Conservation (phyloP, 2,888 invertebrate genomes). For the Hirtodrosophila duncani region DNA sequence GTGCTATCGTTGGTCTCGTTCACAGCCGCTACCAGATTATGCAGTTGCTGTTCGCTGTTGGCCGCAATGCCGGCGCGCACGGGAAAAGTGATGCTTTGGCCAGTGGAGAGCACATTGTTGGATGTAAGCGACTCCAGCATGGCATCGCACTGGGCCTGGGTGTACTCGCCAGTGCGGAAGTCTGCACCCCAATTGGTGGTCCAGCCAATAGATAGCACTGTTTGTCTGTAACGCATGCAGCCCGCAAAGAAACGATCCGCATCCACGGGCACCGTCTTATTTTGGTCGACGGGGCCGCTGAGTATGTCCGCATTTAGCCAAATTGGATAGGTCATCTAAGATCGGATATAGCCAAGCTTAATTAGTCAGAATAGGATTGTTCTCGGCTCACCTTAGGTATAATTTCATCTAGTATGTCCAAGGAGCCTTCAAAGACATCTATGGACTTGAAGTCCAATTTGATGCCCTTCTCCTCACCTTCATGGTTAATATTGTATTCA, state of each 20-base stretch:
- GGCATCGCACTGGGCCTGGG: slow-evolving; percentile 81
- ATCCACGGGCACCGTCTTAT: slow-evolving; percentile 82
- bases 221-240: slow-evolving; percentile 81
- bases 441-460: slow-evolving; percentile 93
- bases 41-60: slow-evolving; percentile 82
- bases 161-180: slow-evolving; percentile 81
- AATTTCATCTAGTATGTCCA: slow-evolving; percentile 77
- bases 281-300: slow-evolving; percentile 84
- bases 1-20: slow-evolving; percentile 79
- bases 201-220: slow-evolving; percentile 91
- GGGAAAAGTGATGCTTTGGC: slow-evolving; percentile 89
- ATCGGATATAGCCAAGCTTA: neutral
- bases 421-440: slow-evolving; percentile 83
- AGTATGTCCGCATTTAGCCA: slow-evolving; percentile 93
- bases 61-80: slow-evolving; percentile 85
- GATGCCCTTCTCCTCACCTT: slow-evolving; percentile 83
- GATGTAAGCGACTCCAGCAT: slow-evolving; percentile 83
- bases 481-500: slow-evolving; percentile 78
- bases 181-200: slow-evolving; percentile 84
- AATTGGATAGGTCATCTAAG: slow-evolving; percentile 84
- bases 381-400: slow-evolving; percentile 75
- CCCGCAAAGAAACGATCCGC: slow-evolving; percentile 81
- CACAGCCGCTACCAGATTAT: slow-evolving; percentile 80
- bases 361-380: neutral
- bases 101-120: slow-evolving; percentile 76